Base-by-base conservation (phyloP, 2,888 invertebrate genomes). In the Pyrgus malvae region DNA sequence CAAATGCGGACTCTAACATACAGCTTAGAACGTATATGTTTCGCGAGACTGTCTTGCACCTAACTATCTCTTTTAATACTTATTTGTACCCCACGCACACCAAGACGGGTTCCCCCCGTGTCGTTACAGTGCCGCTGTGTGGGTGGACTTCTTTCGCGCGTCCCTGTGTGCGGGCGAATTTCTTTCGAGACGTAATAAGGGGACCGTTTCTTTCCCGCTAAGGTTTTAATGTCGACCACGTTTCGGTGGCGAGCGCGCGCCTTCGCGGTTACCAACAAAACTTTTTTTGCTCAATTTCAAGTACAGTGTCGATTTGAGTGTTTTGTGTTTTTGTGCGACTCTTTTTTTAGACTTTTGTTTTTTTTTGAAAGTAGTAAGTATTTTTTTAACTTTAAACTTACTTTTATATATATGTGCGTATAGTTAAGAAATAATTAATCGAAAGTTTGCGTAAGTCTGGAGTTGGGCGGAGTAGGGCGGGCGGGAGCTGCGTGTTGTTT, bases 141-240 rank as follows among this genome's bases (percentile, higher is more conserved):
- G 89, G 63, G 89, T 84, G 83, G 69, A 83, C 85, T 74, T 89
- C 84, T 88, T 88, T 84, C 80, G 78, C 67, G 71, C 60, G 73
- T 76, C 76, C 76, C 70, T 89, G 88, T 89, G 87, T 83, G 88
- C 82, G 83, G 72, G 85, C 62, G 86, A 84, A 89, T 90, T 89
- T 90, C 89, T 90, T 89, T 89, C 86, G 88, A 88, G 89, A 88
- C 87, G 88, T 89, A 88, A 88, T 89, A 89, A 90, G 89, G 90
- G 90, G 89, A 88, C 88, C 80, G 84, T 89, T 90, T 89, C 87
- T 87, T 90, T 90, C 85, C 87, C 88, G 87, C 87, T 83, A 86
- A 87, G 90, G 90, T 89, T 89, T 90, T 90, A 90, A 90, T 90
- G 90, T 87, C 82, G 87, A 88, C 87, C 88, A 86, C 89, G 89